These are phyloP conservation scores for Phacellophora camtschatica DNA, from an alignment of 30 jellyfish, hydroid and myxozoan genomes.

Conservation along the genomic window DNA sequence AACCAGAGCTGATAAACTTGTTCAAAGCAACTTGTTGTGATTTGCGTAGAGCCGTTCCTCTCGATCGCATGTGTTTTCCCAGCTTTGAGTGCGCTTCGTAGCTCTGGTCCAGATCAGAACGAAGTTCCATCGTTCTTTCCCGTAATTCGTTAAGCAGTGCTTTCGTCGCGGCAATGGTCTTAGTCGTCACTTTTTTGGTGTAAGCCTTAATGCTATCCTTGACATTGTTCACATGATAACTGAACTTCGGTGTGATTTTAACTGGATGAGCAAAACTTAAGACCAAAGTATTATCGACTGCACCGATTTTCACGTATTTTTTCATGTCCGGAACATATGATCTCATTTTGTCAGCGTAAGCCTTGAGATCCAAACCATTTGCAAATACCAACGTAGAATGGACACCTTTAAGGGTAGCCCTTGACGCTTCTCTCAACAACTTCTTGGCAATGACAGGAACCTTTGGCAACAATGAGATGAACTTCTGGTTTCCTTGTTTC, in stretches of 20 bases:
- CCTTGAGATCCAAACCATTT: conserved; percentile 56
- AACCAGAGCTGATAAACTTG: background rate
- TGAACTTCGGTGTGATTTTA: conserved; percentile 70
- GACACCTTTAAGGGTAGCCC: conserved; percentile 44
- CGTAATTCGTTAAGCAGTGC: conserved; percentile 30
- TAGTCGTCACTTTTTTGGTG: conserved; percentile 29
- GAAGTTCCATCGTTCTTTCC: conserved; percentile 59
- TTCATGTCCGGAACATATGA: conserved; percentile 24
- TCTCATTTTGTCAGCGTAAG: background rate
- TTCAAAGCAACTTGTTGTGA: background rate
- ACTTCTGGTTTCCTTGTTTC: background rate
- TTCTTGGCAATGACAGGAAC: conserved; percentile 50
- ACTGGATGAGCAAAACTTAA: conserved; percentile 54
- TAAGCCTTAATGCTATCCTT: background rate
- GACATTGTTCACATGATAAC: conserved; percentile 27
- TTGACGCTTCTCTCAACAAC: background rate
- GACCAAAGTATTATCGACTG: conserved; percentile 34
- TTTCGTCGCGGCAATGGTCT: conserved; percentile 3
- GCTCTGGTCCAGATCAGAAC: conserved; percentile 55
- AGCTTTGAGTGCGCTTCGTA: conserved; percentile 30
- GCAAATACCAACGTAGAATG: conserved; percentile 48
- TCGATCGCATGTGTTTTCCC: conserved; percentile 33
- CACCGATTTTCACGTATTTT: conserved; percentile 48
- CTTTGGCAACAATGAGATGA: conserved; percentile 32
- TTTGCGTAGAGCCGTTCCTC: conserved; percentile 2